Base-by-base conservation (phyloP, 1,140 invertebrate species). In the Drosophila kohkoa region DNA sequence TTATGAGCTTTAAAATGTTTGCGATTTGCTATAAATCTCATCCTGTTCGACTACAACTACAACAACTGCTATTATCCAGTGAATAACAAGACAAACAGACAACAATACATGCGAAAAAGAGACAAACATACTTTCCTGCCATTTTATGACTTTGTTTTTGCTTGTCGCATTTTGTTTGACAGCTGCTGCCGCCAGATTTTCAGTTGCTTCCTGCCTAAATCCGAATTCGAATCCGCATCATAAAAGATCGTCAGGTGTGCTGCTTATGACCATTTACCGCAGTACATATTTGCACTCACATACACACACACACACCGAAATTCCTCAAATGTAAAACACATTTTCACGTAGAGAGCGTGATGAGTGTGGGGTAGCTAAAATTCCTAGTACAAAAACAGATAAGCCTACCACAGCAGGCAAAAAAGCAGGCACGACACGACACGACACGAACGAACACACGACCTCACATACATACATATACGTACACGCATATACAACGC, bases 341-440 rank as follows among this genome's bases (percentile, higher is more conserved):
- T 58, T 57, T 72, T 16, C 43, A 57, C 16, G 13, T 35, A 74
- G 62, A 70, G 35, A 68, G 15, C 38, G 41, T 25, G 28, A 30
- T 41, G 38, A 15, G 38, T 52, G 35, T 45, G 30, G 55, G 63
- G 45, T 63, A 59, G 77, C 63, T 81, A 35, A 71, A 85, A 85
- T 85, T 85, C 74, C 70, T 81, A 79, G 75, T 75, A 46, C 68
- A 76, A 83, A 82, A 78, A 66, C 57, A 87, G 81, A 88, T 82
- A 79, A 88, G 80, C 72, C 68, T 48, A 67, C 62, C 54, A 62
- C 54, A 76, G 58, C 35, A 28, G 51, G 13, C 30, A 66, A 70
- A 78, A 86, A 86, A 82, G 51, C 60, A 59, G 79, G 41, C 77
- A 77, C 77, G 59, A 73, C 41, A 30, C 77, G 59, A 73, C 41